Conservation (phyloP, 2,797 vertebrate genomes). For the Anomalospiza imberbis region DNA sequence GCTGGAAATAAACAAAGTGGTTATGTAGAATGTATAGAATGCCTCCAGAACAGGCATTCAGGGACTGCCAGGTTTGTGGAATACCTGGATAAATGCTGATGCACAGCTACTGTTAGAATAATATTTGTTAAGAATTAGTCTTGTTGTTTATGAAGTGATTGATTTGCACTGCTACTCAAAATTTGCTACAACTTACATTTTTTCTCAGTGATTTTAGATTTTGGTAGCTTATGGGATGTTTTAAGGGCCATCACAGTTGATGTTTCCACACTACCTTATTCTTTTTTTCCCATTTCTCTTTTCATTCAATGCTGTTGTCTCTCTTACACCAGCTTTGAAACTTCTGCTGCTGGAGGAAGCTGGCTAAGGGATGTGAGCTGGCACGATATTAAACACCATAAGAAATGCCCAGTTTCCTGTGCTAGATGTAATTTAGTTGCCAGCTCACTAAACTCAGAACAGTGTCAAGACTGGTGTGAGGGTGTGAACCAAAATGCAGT, state of each 20-base stretch:
- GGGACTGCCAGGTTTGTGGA: neutral
- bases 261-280: neutral
- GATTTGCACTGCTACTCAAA: neutral
- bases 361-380: neutral
- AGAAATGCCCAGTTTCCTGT: neutral
- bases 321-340: neutral
- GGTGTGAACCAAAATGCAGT: neutral
- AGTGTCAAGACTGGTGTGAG: neutral
- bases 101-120: neutral
- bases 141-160: neutral
- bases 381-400: neutral
- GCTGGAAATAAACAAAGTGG: neutral
- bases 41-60: rapidly evolving
- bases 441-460: neutral
- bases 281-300: neutral
- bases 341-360: neutral
- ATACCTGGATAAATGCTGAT: neutral
- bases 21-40: neutral
- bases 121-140: neutral
- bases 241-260: neutral
- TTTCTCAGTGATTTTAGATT: neutral
- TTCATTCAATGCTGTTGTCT: neutral
- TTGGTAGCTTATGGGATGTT: neutral
- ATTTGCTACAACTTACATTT: neutral
- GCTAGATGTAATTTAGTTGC: neutral